Evolutionary conservation across 2,113 vertebrate species (phyloP).

Genomic region (Melospiza georgiana): DNA sequence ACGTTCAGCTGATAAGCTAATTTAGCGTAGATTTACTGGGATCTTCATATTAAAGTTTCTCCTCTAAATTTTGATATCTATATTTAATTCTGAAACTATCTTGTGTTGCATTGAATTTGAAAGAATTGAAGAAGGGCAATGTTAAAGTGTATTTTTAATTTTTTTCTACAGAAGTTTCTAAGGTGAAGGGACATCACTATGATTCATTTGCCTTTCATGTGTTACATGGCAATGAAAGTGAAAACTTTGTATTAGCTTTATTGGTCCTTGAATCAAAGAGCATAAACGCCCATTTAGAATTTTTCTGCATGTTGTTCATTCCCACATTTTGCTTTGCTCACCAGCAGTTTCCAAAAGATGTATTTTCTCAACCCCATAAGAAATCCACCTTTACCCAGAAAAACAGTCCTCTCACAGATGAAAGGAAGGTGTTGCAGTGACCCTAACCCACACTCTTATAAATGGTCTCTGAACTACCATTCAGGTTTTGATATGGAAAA

Average conservation of each 20-base stretch:
- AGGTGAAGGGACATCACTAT: neutral
- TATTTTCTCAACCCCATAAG: neutral
- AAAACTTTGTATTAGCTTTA: neutral
- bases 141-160: neutral
- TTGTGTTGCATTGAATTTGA: neutral
- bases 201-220: neutral
- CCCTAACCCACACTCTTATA: neutral
- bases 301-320: neutral
- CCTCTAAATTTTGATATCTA: neutral
- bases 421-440: neutral
- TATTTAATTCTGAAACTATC: neutral
- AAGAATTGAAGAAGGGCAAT: neutral
- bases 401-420: neutral
- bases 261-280: neutral
- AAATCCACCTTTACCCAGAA: neutral
- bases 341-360: neutral
- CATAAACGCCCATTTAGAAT: neutral
- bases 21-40: neutral
- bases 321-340: neutral
- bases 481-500: neutral
- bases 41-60: neutral
- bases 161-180: neutral
- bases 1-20: neutral
- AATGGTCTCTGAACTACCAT: neutral
- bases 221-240: neutral